These are phyloP conservation scores for Kryptolebias marmoratus DNA, from an alignment of 2,113 vertebrate species.

Conservation along the genomic window DNA sequence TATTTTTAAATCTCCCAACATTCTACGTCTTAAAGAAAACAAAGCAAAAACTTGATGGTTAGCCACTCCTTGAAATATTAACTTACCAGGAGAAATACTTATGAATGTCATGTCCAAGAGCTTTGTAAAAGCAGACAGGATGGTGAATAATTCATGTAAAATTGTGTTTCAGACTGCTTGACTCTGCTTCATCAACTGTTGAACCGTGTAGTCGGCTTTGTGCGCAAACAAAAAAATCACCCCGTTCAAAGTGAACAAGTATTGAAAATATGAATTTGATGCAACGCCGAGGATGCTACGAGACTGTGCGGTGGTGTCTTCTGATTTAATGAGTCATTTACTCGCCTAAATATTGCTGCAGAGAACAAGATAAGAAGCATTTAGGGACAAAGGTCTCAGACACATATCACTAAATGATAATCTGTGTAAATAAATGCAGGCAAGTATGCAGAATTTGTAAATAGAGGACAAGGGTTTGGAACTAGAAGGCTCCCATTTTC, in stretches of 20 bases:
- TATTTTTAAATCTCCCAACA: conserved; percentile 42
- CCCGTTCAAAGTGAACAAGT: conserved; percentile 13
- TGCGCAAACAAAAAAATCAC: conserved; percentile 58
- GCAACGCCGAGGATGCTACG: background rate
- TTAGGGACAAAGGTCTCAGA: background rate
- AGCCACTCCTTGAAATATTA: conserved; percentile 61
- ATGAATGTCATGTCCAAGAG: conserved; percentile 65
- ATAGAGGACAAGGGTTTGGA: background rate
- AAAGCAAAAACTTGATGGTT: conserved; percentile 55
- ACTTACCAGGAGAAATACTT: conserved; percentile 54
- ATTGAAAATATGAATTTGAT: conserved; percentile 18
- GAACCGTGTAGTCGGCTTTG: conserved; percentile 53
- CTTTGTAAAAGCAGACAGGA: conserved; percentile 62
- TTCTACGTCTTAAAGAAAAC: conserved; percentile 25
- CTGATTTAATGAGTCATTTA: background rate
- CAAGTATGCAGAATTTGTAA: background rate
- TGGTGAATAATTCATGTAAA: conserved; percentile 72
- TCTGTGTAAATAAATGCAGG: too few relatives aligned
- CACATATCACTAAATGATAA: background rate
- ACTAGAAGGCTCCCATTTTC: background rate
- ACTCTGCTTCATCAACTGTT: conserved; percentile 67
- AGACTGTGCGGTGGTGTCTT: background rate
- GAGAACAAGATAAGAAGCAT: background rate
- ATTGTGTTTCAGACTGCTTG: conserved; percentile 63
- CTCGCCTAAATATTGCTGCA: background rate